A percentile compares a stretch with the other conserved stretches of the same genome.
Conservation (phyloP, 2,888 invertebrate genomes). For the Eristalis intricaria region DNA sequence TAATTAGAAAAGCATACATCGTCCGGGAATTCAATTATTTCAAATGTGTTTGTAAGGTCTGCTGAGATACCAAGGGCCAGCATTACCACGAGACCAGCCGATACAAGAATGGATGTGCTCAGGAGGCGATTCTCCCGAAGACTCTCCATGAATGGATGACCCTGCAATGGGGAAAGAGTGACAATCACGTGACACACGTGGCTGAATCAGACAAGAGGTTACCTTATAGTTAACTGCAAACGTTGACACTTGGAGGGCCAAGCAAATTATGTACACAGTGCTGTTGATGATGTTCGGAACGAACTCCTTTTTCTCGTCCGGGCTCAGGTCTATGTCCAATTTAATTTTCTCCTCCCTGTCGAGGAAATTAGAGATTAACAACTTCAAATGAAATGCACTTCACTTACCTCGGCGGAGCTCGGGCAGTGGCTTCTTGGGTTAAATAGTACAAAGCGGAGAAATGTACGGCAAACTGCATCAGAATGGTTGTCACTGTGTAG, state of each 20-base stretch:
- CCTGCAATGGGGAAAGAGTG: constrained; percentile 85
- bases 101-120: constrained; percentile 93
- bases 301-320: constrained; percentile 92
- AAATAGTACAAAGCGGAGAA: constrained; percentile 95
- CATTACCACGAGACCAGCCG: constrained; percentile 90
- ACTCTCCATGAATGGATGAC: constrained; percentile 99
- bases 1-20: constrained; percentile 86
- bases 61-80: constrained; percentile 93
- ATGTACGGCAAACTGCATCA: constrained; percentile 97
- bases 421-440: constrained; percentile 89
- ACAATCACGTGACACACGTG: neutral
- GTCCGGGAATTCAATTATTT: constrained; percentile 95
- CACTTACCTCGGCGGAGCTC: constrained; percentile 87
- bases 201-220: constrained; percentile 48
- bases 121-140: constrained; percentile 95
- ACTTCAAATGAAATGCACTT: neutral
- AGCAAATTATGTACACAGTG: constrained; percentile 98
- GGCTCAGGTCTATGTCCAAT: constrained; percentile 83
- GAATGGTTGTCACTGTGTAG: constrained; percentile 97
- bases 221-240: constrained; percentile 99
- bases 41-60: constrained; percentile 93
- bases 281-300: constrained; percentile 97
- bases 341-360: constrained; percentile 84
- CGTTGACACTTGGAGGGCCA: constrained; percentile 98
- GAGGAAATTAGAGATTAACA: constrained; percentile 1